A percentile compares a stretch with the other conserved stretches of the same genome.
Evolutionary conservation across 2,113 vertebrate genomes (phyloP).

Genomic region (Xiphophorus maculatus): DNA sequence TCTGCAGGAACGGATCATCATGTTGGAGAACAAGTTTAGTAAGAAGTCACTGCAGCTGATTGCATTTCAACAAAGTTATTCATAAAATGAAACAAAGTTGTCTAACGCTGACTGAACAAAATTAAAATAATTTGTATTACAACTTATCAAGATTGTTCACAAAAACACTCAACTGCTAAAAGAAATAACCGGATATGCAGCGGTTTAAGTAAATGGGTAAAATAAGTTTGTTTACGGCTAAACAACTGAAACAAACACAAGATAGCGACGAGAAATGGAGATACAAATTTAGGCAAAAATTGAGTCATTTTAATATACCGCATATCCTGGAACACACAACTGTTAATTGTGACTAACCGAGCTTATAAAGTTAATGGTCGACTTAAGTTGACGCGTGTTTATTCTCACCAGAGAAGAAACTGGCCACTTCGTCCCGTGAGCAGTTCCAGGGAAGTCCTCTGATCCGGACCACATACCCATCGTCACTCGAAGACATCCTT

Average conservation of each 20-base stretch:
- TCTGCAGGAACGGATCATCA: conserved; percentile 66
- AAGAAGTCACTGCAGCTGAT: too few species aligned
- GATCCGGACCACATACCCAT: conserved; percentile 85
- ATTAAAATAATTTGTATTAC: not conserved
- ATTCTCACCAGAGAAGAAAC: conserved; percentile 84
- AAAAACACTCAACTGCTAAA: not conserved
- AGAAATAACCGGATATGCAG: not conserved
- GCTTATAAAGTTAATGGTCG: not conserved
- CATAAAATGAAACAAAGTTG: not conserved
- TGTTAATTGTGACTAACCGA: not conserved
- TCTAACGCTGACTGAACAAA: not conserved
- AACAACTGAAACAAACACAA: not conserved
- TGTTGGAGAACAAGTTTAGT: not conserved
- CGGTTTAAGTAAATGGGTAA: not conserved
- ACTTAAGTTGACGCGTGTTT: not conserved
- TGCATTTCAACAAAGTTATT: not conserved
- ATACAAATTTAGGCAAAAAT: not conserved
- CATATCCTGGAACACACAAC: not conserved
- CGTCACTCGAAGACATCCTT: conserved; percentile 81
- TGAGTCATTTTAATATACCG: not conserved
- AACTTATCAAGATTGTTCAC: not conserved
- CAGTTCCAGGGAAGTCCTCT: conserved; percentile 87
- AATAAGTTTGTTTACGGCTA: not conserved
- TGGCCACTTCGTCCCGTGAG: conserved; percentile 82
- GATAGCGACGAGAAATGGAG: not conserved